Conservation (phyloP, 2,113 vertebrate genomes). For the Rafetus swinhoei region DNA sequence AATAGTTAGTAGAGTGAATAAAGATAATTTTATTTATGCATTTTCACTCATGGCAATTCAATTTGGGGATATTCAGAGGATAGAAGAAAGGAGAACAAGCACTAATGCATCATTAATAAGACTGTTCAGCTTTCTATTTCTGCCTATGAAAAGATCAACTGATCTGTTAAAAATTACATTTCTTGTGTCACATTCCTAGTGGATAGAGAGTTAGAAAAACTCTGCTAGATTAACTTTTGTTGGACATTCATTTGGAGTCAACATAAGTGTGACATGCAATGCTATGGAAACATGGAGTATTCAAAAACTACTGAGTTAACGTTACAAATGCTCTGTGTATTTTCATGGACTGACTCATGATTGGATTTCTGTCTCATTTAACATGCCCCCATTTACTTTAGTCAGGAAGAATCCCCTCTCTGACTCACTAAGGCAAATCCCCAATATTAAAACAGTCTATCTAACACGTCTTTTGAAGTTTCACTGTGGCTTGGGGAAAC, state of each 20-base stretch:
- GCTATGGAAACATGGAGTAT: neutral
- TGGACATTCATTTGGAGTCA: neutral
- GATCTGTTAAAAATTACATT: neutral
- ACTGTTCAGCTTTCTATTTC: neutral
- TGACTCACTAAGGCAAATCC: neutral
- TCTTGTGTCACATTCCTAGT: neutral
- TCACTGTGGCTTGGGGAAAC: neutral
- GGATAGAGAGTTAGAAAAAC: neutral
- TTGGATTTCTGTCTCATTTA: neutral
- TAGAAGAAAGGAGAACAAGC: conserved; percentile 35
- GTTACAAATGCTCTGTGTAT: neutral
- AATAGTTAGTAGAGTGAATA: neutral
- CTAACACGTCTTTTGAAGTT: neutral
- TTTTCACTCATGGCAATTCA: conserved; percentile 44
- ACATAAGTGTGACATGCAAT: neutral
- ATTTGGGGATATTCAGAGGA: conserved; percentile 18
- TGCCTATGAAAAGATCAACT: conserved; percentile 17
- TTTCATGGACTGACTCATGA: neutral
- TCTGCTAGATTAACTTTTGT: neutral
- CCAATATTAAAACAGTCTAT: neutral
- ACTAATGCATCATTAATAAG: neutral
- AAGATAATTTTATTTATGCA: conserved; percentile 30
- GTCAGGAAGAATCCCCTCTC: too few relatives aligned
- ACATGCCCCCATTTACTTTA: too few relatives aligned
- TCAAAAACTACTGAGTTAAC: neutral